A percentile compares a stretch with the other conserved stretches of the same genome.
phyloP scores from a whole-genome alignment of 2,113 vertebrate species.

The Protobothrops mucrosquamatus region DNA sequence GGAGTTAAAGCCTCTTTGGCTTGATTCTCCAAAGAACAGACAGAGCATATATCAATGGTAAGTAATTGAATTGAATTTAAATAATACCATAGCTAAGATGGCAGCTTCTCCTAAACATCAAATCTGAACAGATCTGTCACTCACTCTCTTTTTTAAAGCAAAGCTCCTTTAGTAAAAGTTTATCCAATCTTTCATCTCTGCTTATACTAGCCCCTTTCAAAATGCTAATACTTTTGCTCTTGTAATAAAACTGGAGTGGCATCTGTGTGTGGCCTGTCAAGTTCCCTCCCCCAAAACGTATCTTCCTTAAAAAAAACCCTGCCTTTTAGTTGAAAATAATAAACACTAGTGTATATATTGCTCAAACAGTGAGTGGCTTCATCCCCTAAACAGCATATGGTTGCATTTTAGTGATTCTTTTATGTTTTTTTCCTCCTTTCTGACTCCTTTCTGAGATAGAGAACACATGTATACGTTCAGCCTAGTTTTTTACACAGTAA shows the following conservation, averaged over 20 bases:
- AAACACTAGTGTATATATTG: not conserved
- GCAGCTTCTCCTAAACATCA: not conserved
- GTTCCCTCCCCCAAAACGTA: not conserved
- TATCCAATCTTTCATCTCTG: not conserved
- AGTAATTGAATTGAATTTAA: not conserved
- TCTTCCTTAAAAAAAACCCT: not conserved
- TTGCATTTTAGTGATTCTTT: not conserved
- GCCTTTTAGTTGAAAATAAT: not conserved
- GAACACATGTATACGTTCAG: not conserved
- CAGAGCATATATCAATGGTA: not conserved
- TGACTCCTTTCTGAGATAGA: not conserved
- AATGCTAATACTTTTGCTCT: not conserved
- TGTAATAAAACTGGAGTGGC: not conserved
- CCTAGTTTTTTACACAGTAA: not conserved
- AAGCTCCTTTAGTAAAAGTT: not conserved
- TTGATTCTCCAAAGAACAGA: not conserved
- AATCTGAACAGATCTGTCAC: constrained; percentile 6
- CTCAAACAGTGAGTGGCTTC: not conserved
- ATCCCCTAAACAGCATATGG: not conserved
- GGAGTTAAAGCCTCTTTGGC: not conserved
- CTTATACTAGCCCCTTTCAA: not conserved
- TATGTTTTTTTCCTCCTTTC: not conserved
- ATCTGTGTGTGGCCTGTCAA: not conserved
- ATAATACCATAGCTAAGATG: not conserved
- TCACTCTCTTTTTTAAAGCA: not conserved